phyloP scores from a whole-genome alignment of 2,888 invertebrate genomes.

The Drosophila infuscata region DNA sequence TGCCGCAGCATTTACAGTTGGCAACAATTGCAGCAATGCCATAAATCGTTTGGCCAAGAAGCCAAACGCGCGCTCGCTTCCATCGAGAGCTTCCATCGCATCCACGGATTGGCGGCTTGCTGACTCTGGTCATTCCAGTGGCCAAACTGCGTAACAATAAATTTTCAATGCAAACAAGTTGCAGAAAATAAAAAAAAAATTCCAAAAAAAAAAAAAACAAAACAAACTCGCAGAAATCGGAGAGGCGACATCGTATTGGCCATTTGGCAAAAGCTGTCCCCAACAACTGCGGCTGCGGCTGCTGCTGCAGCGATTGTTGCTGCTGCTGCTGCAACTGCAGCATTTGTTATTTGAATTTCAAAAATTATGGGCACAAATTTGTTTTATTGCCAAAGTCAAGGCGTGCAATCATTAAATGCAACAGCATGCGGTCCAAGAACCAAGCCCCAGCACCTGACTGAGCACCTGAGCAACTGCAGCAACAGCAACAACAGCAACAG shows the following conservation, averaged over 20 bases:
- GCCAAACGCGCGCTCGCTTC: conserved; percentile 18
- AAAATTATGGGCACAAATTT: conserved; percentile 81
- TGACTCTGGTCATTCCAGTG: conserved; percentile 55
- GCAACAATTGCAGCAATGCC: conserved; percentile 81
- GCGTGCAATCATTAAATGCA: conserved; percentile 82
- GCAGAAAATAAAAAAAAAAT: conserved; percentile 35
- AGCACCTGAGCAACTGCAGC: conserved; percentile 34
- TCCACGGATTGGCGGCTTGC: neutral
- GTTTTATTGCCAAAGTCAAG: conserved; percentile 82
- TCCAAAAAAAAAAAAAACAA: neutral
- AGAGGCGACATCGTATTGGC: conserved; percentile 38
- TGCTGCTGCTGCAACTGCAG: conserved; percentile 34
- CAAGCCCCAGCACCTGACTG: conserved; percentile 53
- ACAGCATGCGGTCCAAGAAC: conserved; percentile 75
- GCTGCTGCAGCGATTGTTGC: conserved; percentile 16
- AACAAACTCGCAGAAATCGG: conserved; percentile 46
- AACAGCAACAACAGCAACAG: conserved; percentile 4
- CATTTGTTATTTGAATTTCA: conserved; percentile 80
- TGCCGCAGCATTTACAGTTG: conserved; percentile 81
- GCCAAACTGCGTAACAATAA: conserved; percentile 79
- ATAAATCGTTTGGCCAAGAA: conserved; percentile 75
- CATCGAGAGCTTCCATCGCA: conserved; percentile 7
- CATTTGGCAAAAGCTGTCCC: conserved; percentile 38
- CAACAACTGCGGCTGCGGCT: conserved; percentile 7
- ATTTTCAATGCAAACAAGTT: conserved; percentile 81